Base-by-base conservation (phyloP, 1,140 invertebrate species). In the Cataglyphis hispanica region DNA sequence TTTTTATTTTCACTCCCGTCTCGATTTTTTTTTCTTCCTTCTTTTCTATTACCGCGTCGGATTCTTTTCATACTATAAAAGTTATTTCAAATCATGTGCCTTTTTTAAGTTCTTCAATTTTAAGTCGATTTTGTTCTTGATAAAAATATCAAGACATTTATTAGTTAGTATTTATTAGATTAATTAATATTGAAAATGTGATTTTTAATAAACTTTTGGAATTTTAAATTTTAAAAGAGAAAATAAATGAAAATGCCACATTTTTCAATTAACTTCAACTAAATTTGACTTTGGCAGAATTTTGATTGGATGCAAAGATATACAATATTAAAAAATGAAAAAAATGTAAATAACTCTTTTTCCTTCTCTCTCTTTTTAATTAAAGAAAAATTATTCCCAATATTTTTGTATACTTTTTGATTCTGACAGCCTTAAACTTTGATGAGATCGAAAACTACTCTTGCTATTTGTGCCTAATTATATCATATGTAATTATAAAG, bases 381-480 rank as follows among this genome's bases (percentile, higher is more conserved):
- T 72, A n/a, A 72, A 31, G 31, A 40, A 34, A n/a, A 34, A 53
- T 53, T 6, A 19, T 46, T 4, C 31, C 16, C 5, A 50, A 31
- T 67, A 80, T 75, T 87, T 67, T 60, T 58, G 34, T 31, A 50
- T 56, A 31, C 67, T 19, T 85, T 69, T 69, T 46, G 56, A 81
- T 76, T 40, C 22, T 22, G 19, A 11, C 27, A 85, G 60, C 50
- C 67, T 76, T 74, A 76, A 86, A 70, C 61, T 76, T 89, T 86
- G 67, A 88, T 66, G 72, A 75, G 40, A 74, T 58, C 46, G 61
- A 86, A 69, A 53, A 56, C 50, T 53, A 74, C 60, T 58, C 67
- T 76, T 84, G 84, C 86, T 88, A 69, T 75, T 80, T 56, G 58
- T 46, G 31, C 16, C 67, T 63, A 61, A 89, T 89, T 86, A 80